Conservation (phyloP, 2,797 vertebrate genomes). For the Cirrhinus molitorella region DNA sequence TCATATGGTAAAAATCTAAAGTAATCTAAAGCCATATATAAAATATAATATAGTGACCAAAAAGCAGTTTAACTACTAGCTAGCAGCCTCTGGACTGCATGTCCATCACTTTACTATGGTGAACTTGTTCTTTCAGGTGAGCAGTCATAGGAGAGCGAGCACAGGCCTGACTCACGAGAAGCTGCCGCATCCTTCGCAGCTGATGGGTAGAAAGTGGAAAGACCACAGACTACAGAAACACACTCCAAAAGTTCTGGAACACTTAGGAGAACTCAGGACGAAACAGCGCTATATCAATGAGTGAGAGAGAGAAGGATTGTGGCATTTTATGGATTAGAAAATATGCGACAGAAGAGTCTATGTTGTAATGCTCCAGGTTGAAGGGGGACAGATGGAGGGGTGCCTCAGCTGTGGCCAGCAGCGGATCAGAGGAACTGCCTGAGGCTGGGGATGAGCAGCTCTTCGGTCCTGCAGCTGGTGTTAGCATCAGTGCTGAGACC, state of each 20-base stretch:
- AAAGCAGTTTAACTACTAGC: background rate
- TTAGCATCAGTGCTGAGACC: background rate
- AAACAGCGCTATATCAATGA: constrained; percentile 60
- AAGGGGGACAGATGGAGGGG: constrained; percentile 60
- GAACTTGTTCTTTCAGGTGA: constrained; percentile 12
- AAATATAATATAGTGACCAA: too few species aligned
- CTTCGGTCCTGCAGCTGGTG: constrained; percentile 3
- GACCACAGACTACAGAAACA: constrained; percentile 28
- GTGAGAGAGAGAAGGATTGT: constrained; percentile 47
- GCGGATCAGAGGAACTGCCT: background rate
- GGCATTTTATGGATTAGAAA: background rate
- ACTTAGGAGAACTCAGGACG: constrained; percentile 64
- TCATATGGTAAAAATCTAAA: background rate
- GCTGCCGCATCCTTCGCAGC: constrained; percentile 60
- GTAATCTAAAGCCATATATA: too few species aligned
- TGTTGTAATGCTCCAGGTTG: constrained; percentile 52
- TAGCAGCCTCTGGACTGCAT: background rate
- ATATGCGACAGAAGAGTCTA: background rate
- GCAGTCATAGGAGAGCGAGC: background rate
- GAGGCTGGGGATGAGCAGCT: constrained; percentile 24
- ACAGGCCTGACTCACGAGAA: constrained; percentile 24
- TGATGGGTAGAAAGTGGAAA: constrained; percentile 59
- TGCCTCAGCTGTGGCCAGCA: background rate
- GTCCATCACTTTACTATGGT: background rate
- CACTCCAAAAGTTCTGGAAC: constrained; percentile 53